These are phyloP conservation scores for Platycercus adscitus DNA, from an alignment of 2,113 vertebrate species.

Conservation along the genomic window DNA sequence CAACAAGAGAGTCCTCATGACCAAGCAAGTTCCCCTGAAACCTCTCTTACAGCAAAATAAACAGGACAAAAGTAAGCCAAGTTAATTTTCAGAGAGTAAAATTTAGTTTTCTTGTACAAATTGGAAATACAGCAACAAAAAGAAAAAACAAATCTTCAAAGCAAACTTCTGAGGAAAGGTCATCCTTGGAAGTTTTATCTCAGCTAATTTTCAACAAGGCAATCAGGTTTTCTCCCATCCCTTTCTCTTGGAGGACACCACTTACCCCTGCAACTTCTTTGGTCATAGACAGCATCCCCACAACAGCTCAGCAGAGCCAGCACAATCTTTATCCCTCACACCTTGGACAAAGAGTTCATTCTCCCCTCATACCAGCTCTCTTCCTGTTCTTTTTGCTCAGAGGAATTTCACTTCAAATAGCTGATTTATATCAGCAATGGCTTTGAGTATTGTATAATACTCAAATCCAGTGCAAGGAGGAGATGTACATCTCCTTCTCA, in stretches of 20 bases:
- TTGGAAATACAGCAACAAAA: background rate
- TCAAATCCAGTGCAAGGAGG: too few species aligned
- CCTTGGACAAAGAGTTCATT: background rate
- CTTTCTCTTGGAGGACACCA: background rate
- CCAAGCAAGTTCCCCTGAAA: background rate
- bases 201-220: background rate
- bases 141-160: background rate
- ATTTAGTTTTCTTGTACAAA: background rate
- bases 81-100: background rate
- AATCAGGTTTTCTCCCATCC: background rate
- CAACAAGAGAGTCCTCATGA: background rate
- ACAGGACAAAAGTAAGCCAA: background rate
- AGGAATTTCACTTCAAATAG: background rate
- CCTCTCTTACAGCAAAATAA: background rate
- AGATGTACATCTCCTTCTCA: background rate
- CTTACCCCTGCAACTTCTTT: background rate
- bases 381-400: background rate
- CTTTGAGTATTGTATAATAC: background rate
- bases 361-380: background rate
- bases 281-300: rapidly evolving
- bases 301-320: background rate
- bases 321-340: background rate
- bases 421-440: background rate
- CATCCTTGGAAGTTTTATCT: background rate
- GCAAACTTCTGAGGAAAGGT: background rate